Evolutionary conservation across 2,113 vertebrate genomes (phyloP).

Genomic region (Heteronetta atricapilla): DNA sequence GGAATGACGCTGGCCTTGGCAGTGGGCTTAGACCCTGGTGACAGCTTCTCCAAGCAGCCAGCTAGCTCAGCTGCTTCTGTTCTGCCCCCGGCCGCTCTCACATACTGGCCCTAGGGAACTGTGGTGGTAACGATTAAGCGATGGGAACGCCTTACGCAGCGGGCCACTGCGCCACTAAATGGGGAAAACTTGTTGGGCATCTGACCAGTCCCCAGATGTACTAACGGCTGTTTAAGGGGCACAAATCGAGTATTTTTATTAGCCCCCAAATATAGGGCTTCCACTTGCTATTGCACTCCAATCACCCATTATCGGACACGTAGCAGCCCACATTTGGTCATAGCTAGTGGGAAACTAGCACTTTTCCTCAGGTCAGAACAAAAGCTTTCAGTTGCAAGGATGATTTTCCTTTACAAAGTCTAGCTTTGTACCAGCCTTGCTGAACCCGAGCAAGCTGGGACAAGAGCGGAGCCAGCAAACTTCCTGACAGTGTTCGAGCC

Average conservation of each 20-base stretch:
- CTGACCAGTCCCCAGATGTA: not conserved
- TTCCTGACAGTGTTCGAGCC: not conserved
- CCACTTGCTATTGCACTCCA: not conserved
- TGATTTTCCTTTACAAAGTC: not conserved
- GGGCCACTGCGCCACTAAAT: not conserved
- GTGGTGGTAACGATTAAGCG: not conserved
- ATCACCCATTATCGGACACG: not conserved
- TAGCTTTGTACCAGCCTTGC: not conserved
- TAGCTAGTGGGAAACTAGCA: not conserved
- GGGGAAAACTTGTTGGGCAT: not conserved
- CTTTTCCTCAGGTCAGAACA: not conserved
- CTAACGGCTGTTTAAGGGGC: not conserved
- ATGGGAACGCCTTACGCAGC: not conserved
- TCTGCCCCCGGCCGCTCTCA: not conserved
- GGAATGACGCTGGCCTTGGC: not conserved
- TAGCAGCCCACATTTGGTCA: not conserved
- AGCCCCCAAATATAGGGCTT: not conserved
- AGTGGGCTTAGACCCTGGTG: not conserved
- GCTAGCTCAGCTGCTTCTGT: not conserved
- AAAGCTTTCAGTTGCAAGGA: not conserved
- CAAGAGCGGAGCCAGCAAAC: not conserved
- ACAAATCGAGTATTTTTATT: not conserved
- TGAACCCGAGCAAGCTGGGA: not conserved
- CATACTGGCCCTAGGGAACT: rapidly evolving
- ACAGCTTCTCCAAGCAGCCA: not conserved